phyloP scores from a whole-genome alignment of 2,888 invertebrate genomes.

The Mythimna impura region DNA sequence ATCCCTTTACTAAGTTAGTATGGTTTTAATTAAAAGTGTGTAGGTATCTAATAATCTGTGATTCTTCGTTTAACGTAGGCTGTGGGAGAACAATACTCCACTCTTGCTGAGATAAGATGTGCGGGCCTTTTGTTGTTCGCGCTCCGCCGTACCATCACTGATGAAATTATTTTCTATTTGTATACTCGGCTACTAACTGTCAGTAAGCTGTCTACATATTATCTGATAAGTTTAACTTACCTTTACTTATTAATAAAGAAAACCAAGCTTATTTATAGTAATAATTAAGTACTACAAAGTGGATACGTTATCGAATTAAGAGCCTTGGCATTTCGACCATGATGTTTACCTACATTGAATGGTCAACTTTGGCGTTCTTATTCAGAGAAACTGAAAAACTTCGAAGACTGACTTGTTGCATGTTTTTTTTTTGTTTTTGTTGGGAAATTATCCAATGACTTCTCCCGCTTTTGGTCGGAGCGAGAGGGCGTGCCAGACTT shows the following conservation, averaged over 20 bases:
- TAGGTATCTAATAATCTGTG: slow-evolving; percentile 21
- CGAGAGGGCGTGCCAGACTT: too few relatives aligned
- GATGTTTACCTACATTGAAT: too few relatives aligned
- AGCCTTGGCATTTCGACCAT: neutral
- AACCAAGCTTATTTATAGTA: neutral
- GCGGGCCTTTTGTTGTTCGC: slow-evolving; percentile 51
- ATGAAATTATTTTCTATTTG: slow-evolving; percentile 38
- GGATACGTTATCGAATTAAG: neutral
- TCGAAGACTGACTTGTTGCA: too few relatives aligned
- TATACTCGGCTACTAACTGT: slow-evolving; percentile 5
- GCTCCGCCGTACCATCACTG: slow-evolving; percentile 2
- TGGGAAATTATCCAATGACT: too few relatives aligned
- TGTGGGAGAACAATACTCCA: slow-evolving; percentile 52
- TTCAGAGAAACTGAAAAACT: too few relatives aligned
- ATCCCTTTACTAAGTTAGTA: neutral
- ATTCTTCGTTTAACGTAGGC: slow-evolving; percentile 39
- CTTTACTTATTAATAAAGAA: neutral
- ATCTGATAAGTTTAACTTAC: neutral
- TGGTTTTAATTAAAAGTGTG: slow-evolving; percentile 30
- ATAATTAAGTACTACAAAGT: neutral
- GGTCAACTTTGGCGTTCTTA: too few relatives aligned
- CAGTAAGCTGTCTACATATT: slow-evolving; percentile 8
- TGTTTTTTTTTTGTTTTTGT: too few relatives aligned
- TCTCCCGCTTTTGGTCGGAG: too few relatives aligned
- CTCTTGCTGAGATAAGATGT: slow-evolving; percentile 53